Evolutionary conservation across 2,888 invertebrate genomes (phyloP).

Genomic region (Pterobdella sp.): DNA sequence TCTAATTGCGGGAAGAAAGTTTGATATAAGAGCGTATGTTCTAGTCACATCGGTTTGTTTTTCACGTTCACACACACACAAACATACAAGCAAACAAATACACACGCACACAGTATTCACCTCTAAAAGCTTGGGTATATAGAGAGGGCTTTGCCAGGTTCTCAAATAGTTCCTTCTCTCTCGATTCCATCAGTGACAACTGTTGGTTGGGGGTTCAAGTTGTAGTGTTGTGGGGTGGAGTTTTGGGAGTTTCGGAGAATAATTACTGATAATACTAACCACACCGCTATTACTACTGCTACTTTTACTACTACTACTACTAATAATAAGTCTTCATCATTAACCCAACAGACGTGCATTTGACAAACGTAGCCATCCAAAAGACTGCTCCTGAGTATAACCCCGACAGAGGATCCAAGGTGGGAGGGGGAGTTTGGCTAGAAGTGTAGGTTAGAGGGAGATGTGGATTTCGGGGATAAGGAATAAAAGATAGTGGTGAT

Average conservation of each 20-base stretch:
- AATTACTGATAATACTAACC: neutral
- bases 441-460: too few species aligned
- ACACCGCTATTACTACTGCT: neutral
- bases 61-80: neutral
- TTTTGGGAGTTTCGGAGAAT: neutral
- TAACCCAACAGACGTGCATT: constrained; percentile 50
- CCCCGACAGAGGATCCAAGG: constrained; percentile 56
- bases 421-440: neutral
- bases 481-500: too few species aligned
- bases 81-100: neutral
- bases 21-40: constrained; percentile 60
- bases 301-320: neutral
- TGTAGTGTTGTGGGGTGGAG: neutral
- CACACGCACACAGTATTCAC: constrained; percentile 48
- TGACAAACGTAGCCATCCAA: constrained; percentile 59
- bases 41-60: constrained; percentile 56
- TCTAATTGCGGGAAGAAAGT: constrained; percentile 59
- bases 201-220: constrained; percentile 43
- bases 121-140: constrained; percentile 57
- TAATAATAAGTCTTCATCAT: neutral
- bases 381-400: constrained; percentile 55
- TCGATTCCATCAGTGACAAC: constrained; percentile 57
- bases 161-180: constrained; percentile 57
- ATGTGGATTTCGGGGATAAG: too few species aligned
- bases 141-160: constrained; percentile 61